These are phyloP conservation scores for Syngnathoides biaculeatus DNA, from an alignment of 2,113 vertebrate genomes.

Conservation along the genomic window DNA sequence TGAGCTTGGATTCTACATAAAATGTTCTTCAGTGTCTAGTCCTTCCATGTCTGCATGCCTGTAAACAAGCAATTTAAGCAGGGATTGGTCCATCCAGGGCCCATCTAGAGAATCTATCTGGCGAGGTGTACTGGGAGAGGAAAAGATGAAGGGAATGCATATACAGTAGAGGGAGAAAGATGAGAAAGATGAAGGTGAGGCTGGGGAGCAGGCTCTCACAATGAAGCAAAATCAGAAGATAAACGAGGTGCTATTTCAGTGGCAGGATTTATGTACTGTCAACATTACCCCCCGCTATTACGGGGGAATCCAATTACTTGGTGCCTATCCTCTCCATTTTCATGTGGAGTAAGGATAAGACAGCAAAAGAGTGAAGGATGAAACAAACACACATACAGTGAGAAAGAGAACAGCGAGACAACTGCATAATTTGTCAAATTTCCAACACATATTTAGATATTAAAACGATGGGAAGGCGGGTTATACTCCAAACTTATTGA, in stretches of 20 bases:
- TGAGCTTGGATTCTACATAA: not conserved
- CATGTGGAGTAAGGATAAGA: constrained; percentile 47
- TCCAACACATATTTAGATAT: constrained; percentile 58
- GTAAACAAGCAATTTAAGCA: constrained; percentile 53
- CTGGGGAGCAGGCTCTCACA: constrained; percentile 55
- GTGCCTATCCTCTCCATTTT: constrained; percentile 63
- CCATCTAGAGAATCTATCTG: constrained; percentile 63
- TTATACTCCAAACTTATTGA: constrained; percentile 34
- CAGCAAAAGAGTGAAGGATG: constrained; percentile 54
- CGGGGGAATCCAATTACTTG: constrained; percentile 74
- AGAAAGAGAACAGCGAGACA: constrained; percentile 37
- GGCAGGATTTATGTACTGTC: constrained; percentile 80
- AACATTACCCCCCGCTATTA: constrained; percentile 77
- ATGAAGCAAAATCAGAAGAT: constrained; percentile 75
- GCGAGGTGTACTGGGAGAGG: constrained; percentile 60
- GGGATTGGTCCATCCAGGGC: constrained; percentile 45
- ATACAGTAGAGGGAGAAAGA: constrained; percentile 13
- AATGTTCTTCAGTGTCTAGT: constrained; percentile 19
- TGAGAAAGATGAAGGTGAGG: constrained; percentile 30
- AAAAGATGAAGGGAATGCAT: constrained; percentile 21
- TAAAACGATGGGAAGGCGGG: constrained; percentile 28
- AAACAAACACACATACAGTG: constrained; percentile 41
- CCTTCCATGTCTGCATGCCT: constrained; percentile 39
- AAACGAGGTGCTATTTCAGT: constrained; percentile 75
- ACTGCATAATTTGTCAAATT: constrained; percentile 50